phyloP scores from a whole-genome alignment of 2,113 vertebrate genomes.

The Acanthisitta chloris region DNA sequence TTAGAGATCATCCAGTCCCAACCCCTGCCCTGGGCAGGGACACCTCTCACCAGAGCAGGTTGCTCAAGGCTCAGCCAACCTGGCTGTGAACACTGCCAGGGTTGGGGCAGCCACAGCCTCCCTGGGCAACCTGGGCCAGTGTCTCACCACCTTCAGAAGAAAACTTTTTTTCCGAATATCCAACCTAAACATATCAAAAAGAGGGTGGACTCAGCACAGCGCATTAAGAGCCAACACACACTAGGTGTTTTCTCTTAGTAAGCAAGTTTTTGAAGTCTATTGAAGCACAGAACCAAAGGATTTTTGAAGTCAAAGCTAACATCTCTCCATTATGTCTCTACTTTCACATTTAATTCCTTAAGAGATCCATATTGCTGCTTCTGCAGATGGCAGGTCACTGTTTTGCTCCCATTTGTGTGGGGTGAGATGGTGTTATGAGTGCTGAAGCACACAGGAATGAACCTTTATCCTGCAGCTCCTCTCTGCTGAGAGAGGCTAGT shows the following conservation, averaged over 20 bases:
- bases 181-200: not conserved
- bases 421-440: not conserved
- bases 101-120: too few species aligned
- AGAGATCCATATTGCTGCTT: not conserved
- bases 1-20: too few species aligned
- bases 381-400: not conserved
- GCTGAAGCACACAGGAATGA: not conserved
- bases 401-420: not conserved
- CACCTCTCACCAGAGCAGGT: too few species aligned
- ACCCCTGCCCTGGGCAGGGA: too few species aligned
- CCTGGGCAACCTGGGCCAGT: too few species aligned
- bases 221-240: not conserved
- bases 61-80: too few species aligned
- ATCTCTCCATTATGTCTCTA: not conserved
- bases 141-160: too few species aligned
- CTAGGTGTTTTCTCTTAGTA: not conserved
- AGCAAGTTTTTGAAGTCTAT: not conserved
- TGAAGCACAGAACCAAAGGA: not conserved
- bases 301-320: not conserved
- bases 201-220: not conserved
- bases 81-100: too few species aligned
- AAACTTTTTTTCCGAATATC: too few species aligned
- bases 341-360: not conserved
- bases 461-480: not conserved
- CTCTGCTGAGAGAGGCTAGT: not conserved